phyloP scores from a whole-genome alignment of 2,113 vertebrate species.

The Astatoreochromis straeleni region DNA sequence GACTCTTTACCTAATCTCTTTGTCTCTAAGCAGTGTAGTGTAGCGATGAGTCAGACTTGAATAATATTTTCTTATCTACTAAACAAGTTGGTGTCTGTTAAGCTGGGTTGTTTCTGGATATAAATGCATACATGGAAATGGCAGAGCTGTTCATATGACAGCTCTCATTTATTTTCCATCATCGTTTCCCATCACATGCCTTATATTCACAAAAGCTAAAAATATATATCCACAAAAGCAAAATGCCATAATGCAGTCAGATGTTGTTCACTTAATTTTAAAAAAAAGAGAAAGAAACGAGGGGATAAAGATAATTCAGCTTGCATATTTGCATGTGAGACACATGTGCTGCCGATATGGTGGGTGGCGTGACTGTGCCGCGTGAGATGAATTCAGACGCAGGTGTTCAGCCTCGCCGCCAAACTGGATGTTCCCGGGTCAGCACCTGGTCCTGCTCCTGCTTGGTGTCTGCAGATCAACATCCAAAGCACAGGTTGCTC shows the following conservation, averaged over 20 bases:
- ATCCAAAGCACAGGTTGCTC: background rate
- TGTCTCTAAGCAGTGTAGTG: background rate
- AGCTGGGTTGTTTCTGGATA: background rate
- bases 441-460: constrained; percentile 19
- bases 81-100: background rate
- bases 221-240: too few species aligned
- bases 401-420: constrained; percentile 36
- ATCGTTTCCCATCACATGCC: too few species aligned
- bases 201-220: too few species aligned
- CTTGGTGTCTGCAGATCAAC: constrained; percentile 8
- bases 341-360: background rate
- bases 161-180: background rate
- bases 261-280: background rate
- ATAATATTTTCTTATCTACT: background rate
- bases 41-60: background rate
- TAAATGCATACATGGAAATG: background rate
- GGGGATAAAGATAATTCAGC: background rate
- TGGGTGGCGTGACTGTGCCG: background rate
- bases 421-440: background rate
- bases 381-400: constrained; percentile 16
- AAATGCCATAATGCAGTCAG: too few species aligned
- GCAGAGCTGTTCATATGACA: background rate
- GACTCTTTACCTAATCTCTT: background rate
- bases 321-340: background rate
- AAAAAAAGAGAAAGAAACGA: background rate